These are phyloP conservation scores for Hydropotes inermis DNA, from an alignment of 2,113 vertebrate species.

Conservation along the genomic window DNA sequence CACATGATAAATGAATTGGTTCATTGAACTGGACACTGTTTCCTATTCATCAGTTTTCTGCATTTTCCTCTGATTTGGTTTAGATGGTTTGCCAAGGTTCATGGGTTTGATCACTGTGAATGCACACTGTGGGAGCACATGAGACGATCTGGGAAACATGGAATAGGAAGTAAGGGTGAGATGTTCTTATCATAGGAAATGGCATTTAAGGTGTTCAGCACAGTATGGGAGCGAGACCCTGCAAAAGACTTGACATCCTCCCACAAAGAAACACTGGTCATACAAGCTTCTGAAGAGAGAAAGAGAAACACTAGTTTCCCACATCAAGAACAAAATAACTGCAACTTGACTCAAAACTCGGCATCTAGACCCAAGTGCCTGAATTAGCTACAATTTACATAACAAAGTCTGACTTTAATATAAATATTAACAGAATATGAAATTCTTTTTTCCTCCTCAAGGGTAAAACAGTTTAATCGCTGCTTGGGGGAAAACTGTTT, in stretches of 20 bases:
- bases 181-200: not conserved
- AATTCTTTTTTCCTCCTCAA: not conserved
- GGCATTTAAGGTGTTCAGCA: not conserved
- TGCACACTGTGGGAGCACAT: no score
- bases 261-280: not conserved
- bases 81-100: not conserved
- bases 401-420: not conserved
- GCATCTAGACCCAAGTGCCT: not conserved
- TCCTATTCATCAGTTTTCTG: not conserved
- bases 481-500: not conserved
- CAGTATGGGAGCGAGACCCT: not conserved
- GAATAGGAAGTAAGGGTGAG: not conserved
- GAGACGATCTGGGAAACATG: accelerated
- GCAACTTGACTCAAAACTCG: not conserved
- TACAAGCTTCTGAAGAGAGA: not conserved
- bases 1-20: not conserved
- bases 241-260: not conserved
- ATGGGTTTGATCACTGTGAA: not conserved
- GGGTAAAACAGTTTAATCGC: not conserved
- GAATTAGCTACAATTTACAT: not conserved
- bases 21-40: not conserved
- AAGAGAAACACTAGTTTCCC: not conserved
- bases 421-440: constrained; percentile 11
- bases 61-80: not conserved
- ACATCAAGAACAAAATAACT: not conserved